These are phyloP conservation scores for Riptortus pedestris DNA, from an alignment of 1,140 invertebrate genomes.

Conservation along the genomic window DNA sequence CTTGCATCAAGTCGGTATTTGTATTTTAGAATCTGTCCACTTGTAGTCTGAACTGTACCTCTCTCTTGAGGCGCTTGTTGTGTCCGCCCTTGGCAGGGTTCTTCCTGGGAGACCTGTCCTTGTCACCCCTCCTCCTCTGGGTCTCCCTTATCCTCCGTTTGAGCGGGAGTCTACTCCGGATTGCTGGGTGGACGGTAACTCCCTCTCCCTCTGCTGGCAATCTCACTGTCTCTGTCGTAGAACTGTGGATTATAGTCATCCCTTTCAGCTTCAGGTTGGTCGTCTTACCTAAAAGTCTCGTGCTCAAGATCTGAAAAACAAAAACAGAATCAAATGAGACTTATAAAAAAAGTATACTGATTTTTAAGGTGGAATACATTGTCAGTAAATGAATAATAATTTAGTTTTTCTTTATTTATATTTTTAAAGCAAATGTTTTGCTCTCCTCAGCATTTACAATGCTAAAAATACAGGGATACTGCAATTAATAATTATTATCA, in stretches of 20 bases:
- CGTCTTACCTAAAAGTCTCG: conserved; percentile 61
- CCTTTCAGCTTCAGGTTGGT: conserved; percentile 67
- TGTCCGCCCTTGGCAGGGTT: conserved; percentile 10
- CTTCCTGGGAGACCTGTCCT: conserved; percentile 17
- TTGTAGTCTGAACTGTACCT: too few relatives aligned
- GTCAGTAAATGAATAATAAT: neutral
- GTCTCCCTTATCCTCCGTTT: conserved; percentile 58
- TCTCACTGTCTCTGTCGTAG: conserved; percentile 70
- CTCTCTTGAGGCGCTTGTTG: conserved; percentile 27
- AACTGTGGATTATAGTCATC: conserved; percentile 74
- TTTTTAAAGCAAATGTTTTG: neutral
- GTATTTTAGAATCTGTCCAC: too few relatives aligned
- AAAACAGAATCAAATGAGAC: conserved; percentile 14
- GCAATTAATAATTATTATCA: too few relatives aligned
- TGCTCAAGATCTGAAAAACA: conserved; percentile 57
- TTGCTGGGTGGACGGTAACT: conserved; percentile 50
- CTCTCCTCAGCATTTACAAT: too few relatives aligned
- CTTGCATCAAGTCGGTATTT: too few relatives aligned
- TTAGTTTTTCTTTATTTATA: neutral
- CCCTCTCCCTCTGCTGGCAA: conserved; percentile 56
- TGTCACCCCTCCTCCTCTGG: conserved; percentile 1
- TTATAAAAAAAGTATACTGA: neutral
- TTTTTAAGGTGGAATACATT: too few relatives aligned
- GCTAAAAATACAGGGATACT: too few relatives aligned
- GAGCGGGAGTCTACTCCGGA: conserved; percentile 60